Percentiles rank a stretch among this genome's conserved stretches.
Conservation (phyloP, 2,888 invertebrate genomes). For the Junonia oenone region DNA sequence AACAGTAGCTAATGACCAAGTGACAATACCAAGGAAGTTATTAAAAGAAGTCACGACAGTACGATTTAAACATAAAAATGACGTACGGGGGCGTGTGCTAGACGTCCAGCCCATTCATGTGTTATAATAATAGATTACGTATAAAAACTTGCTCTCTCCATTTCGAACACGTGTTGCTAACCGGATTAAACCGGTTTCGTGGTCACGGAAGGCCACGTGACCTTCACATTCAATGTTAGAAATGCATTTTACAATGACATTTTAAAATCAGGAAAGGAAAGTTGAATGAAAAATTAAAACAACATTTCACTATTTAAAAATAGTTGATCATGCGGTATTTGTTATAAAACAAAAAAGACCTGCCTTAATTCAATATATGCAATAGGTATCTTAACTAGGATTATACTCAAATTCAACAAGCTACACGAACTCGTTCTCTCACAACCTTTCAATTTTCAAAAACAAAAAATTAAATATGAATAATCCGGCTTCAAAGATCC, state of each 20-base stretch:
- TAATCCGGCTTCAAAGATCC: neutral
- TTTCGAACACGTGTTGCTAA: neutral
- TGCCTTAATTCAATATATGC: too few relatives aligned
- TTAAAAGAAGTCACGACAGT: neutral
- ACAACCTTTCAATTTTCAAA: too few relatives aligned
- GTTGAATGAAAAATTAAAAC: neutral
- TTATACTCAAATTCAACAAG: too few relatives aligned
- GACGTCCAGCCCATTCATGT: neutral
- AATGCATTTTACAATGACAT: neutral
- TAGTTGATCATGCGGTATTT: too few relatives aligned
- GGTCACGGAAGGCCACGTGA: neutral
- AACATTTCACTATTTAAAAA: too few relatives aligned
- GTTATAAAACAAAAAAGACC: too few relatives aligned
- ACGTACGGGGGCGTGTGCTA: neutral
- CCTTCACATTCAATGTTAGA: neutral
- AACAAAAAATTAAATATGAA: neutral
- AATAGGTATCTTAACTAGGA: too few relatives aligned
- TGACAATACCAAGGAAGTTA: neutral
- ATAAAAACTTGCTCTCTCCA: neutral
- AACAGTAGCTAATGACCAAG: neutral
- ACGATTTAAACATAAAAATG: neutral
- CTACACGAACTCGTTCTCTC: too few relatives aligned
- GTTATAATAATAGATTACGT: neutral
- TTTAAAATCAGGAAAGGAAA: neutral
- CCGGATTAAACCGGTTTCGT: neutral